Base-by-base conservation (phyloP, 2,113 vertebrate species). In the Gadus chalcogrammus region DNA sequence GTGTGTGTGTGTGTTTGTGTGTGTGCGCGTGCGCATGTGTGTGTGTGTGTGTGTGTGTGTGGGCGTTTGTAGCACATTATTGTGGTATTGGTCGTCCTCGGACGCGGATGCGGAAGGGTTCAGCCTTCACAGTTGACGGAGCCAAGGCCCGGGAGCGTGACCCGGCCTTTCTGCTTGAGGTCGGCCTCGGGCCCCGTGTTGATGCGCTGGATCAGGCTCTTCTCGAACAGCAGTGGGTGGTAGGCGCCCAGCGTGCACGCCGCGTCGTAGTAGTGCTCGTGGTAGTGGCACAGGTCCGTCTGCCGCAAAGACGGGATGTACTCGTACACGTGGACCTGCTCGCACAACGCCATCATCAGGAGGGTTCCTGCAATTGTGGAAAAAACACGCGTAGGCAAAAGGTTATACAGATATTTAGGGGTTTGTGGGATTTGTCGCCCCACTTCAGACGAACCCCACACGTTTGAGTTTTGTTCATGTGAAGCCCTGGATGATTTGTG, bases 211-310 rank as follows among this genome's bases (percentile, higher is more conserved):
- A 99, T 90, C 80, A 99, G 88, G 22, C 94, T 93, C 90, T 99
- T 99, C 88, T 99, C 98, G 0, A 93, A 99, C 13, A 99, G 94
- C 77, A 99, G 90, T 0, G 98, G 98, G 65, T 99, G 98, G 85
- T 99, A 99, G 2, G 98, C 97, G 1, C 98, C 98, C 42, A 98
- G 88, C 1, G 98, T 99, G 83, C 98, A 99, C 18, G 97, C 98
- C 0, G 93, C 91, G 0, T 99, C 97, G 0, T 95, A 95, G 83
- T 98, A 98, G 15, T 91, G 92, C 88, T 99, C 97, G 0, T 99
- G 95, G 89, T 99, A 99, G 87, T 99, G 97, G 82, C 98, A 99
- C 0, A 99, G 92, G 79, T 99, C 98, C 0, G 97, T 98, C 90
- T 97, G 94, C 58, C 98, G 91, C 75, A 92, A 79, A 0, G 98